A percentile compares a stretch with the other conserved stretches of the same genome.
Conservation (phyloP, 2,113 vertebrate species). For the Crotalus tigris region DNA sequence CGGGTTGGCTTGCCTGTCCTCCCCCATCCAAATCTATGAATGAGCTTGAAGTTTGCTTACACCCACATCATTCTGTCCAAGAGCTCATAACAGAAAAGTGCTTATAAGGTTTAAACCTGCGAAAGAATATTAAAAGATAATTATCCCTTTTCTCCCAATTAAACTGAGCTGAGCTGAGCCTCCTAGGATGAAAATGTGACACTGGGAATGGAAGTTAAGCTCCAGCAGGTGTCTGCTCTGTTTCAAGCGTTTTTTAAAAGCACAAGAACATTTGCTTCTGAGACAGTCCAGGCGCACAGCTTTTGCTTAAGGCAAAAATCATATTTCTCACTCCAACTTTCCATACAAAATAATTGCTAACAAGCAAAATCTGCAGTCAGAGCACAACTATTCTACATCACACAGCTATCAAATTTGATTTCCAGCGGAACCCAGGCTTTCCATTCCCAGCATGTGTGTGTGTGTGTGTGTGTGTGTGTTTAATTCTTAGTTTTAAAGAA, state of each 20-base stretch:
- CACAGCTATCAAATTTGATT: not conserved
- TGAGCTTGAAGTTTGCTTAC: constrained; percentile 33
- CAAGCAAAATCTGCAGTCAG: not conserved
- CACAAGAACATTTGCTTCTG: not conserved
- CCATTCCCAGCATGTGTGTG: not conserved
- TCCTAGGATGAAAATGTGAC: constrained; percentile 11
- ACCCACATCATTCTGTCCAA: constrained; percentile 18
- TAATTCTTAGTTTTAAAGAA: not conserved
- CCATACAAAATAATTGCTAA: constrained; percentile 6
- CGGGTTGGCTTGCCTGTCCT: not conserved
- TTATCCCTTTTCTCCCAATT: constrained; percentile 41
- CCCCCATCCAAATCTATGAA: constrained; percentile 44
- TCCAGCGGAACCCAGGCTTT: not conserved
- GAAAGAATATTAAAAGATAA: constrained; percentile 35
- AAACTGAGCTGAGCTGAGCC: constrained; percentile 8
- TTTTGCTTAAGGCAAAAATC: constrained; percentile 1
- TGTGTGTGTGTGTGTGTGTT: not conserved
- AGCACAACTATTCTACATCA: not conserved
- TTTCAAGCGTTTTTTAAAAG: constrained; percentile 24
- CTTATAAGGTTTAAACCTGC: constrained; percentile 35
- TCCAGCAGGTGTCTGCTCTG: constrained; percentile 24
- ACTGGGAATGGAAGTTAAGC: constrained; percentile 2
- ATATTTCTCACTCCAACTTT: constrained; percentile 1
- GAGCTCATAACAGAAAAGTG: constrained; percentile 25
- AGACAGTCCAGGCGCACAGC: not conserved